Evolutionary conservation across 2,113 vertebrate genomes (phyloP).

Genomic region (Hemiscyllium ocellatum): DNA sequence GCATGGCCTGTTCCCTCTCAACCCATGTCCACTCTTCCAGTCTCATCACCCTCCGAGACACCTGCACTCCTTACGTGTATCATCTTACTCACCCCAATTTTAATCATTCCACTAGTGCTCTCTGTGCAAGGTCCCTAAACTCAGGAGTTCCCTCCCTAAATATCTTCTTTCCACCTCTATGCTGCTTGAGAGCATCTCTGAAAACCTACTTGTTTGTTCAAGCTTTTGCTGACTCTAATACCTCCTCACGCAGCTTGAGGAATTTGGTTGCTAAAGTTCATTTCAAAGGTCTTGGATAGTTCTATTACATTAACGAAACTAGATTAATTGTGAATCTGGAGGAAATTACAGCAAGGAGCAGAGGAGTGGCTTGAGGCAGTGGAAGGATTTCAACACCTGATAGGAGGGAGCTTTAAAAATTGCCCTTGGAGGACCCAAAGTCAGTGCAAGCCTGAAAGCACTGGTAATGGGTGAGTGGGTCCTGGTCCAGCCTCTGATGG

Average conservation of each 20-base stretch:
- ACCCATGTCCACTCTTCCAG: background rate
- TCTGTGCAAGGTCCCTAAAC: background rate
- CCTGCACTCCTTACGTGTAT: background rate
- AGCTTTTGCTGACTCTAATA: background rate
- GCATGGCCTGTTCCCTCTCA: background rate
- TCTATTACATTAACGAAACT: background rate
- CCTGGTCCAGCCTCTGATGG: no score
- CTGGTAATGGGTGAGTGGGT: no score
- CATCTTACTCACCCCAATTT: background rate
- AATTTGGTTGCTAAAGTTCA: background rate
- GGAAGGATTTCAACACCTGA: background rate
- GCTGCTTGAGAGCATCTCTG: background rate
- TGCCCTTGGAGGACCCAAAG: background rate
- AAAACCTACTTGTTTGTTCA: background rate
- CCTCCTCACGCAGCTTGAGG: background rate
- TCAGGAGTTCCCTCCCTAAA: background rate
- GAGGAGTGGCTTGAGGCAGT: background rate
- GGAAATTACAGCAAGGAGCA: background rate
- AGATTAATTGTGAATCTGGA: background rate
- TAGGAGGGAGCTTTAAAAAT: background rate
- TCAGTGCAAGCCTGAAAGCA: background rate
- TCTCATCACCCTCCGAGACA: background rate
- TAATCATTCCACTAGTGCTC: background rate
- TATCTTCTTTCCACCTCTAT: background rate
- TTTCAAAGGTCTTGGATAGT: background rate